Evolutionary conservation across 2,888 invertebrate genomes (phyloP).

Genomic region (Yponomeuta sedellus): DNA sequence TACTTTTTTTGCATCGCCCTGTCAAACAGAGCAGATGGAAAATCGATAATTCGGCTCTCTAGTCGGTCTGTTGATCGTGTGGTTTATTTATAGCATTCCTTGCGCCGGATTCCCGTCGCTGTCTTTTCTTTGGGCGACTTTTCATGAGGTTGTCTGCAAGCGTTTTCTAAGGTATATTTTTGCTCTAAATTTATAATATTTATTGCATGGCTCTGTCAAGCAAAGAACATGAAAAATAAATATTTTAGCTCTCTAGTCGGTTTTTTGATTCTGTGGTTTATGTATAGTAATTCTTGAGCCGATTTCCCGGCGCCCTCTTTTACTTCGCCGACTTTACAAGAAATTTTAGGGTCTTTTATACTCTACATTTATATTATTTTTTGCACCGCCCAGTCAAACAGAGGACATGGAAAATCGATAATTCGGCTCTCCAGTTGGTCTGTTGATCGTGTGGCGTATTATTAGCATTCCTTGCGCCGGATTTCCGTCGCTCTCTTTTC

Average conservation of each 20-base stretch:
- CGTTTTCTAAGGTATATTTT: too few species aligned
- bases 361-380: too few species aligned
- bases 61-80: neutral
- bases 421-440: neutral
- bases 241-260: too few species aligned
- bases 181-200: too few species aligned
- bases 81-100: neutral
- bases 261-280: too few species aligned
- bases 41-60: constrained; percentile 35
- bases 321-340: too few species aligned
- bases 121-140: neutral
- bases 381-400: constrained; percentile 34
- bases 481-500: neutral
- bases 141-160: too few species aligned
- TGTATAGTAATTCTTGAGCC: too few species aligned
- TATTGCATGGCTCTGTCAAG: too few species aligned
- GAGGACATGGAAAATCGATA: constrained; percentile 41
- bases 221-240: too few species aligned
- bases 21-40: constrained; percentile 35
- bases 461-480: neutral
- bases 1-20: constrained; percentile 31
- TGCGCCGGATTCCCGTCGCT: neutral
- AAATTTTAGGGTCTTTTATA: too few species aligned
- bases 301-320: too few species aligned
- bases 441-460: neutral